Percentiles rank a stretch among this genome's conserved stretches.
These are phyloP conservation scores for Leptopilina clavipes DNA, from an alignment of 1,140 invertebrate genomes.

Conservation along the genomic window DNA sequence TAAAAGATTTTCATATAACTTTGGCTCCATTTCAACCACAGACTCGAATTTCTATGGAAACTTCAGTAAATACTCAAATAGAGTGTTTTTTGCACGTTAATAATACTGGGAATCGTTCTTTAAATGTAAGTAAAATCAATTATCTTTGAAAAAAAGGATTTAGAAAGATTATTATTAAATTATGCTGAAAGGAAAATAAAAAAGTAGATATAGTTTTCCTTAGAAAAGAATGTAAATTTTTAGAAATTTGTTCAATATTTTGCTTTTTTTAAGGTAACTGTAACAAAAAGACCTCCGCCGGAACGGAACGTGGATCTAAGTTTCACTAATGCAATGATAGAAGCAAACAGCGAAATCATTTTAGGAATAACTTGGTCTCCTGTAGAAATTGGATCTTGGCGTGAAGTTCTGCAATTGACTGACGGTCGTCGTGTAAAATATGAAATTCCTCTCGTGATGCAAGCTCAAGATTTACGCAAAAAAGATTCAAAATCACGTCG, in stretches of 20 bases:
- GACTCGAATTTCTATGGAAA: constrained; percentile 60
- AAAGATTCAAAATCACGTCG: constrained; percentile 65
- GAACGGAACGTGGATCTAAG: constrained; percentile 77
- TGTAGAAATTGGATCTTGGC: constrained; percentile 74
- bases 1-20: constrained; percentile 51
- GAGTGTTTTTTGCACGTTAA: constrained; percentile 57
- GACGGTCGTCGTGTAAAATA: constrained; percentile 80
- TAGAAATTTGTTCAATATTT: constrained; percentile 18
- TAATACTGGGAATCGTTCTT: constrained; percentile 56
- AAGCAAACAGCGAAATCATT: constrained; percentile 69
- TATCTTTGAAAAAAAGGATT: too few species aligned
- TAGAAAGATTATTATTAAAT: too few species aligned
- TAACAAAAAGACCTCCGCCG: constrained; percentile 76
- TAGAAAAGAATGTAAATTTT: constrained; percentile 30
- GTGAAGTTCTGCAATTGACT: constrained; percentile 79
- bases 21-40: constrained; percentile 69
- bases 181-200: too few species aligned
- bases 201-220: too few species aligned
- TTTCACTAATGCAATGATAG: constrained; percentile 72
- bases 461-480: constrained; percentile 44
- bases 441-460: constrained; percentile 78
- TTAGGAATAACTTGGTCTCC: constrained; percentile 80
- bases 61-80: constrained; percentile 53
- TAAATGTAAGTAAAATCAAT: constrained; percentile 56
- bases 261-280: constrained; percentile 75